These are phyloP conservation scores for Caradrina kadenii DNA, from an alignment of 2,888 invertebrate genomes.

Conservation along the genomic window DNA sequence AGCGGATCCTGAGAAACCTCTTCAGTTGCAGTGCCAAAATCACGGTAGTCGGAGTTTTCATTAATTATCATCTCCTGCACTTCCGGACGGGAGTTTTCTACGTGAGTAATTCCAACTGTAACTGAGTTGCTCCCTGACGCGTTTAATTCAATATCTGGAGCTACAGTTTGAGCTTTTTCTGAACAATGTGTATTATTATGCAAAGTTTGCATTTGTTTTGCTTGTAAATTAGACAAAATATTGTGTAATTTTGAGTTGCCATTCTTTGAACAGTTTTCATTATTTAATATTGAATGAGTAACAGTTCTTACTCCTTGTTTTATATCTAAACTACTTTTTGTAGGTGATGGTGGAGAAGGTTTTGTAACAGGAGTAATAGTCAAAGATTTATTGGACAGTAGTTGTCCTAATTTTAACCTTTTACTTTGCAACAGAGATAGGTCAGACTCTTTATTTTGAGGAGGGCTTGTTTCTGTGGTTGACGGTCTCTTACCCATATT, in stretches of 20 bases:
- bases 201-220: constrained; percentile 82
- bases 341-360: constrained; percentile 73
- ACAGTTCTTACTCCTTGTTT: constrained; percentile 75
- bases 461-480: constrained; percentile 73
- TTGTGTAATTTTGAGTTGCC: constrained; percentile 89
- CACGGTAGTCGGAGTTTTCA: constrained; percentile 86
- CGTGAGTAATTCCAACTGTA: constrained; percentile 74
- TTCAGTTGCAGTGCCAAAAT: constrained; percentile 77
- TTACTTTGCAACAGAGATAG: constrained; percentile 82
- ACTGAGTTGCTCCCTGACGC: constrained; percentile 82
- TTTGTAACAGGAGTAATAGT: constrained; percentile 81
- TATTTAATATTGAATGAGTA: constrained; percentile 83
- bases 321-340: constrained; percentile 72
- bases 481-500: constrained; percentile 79
- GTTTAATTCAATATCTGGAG: constrained; percentile 79
- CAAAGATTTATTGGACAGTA: constrained; percentile 83
- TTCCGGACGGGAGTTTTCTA: constrained; percentile 78
- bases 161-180: constrained; percentile 74
- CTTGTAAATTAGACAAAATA: constrained; percentile 86
- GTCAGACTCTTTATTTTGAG: constrained; percentile 79
- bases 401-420: constrained; percentile 84
- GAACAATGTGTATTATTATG: constrained; percentile 77
- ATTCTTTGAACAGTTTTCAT: constrained; percentile 87
- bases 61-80: constrained; percentile 85
- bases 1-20: constrained; percentile 87